Conservation (phyloP, 2,888 invertebrate species). For the Subacronicta megacephala region DNA sequence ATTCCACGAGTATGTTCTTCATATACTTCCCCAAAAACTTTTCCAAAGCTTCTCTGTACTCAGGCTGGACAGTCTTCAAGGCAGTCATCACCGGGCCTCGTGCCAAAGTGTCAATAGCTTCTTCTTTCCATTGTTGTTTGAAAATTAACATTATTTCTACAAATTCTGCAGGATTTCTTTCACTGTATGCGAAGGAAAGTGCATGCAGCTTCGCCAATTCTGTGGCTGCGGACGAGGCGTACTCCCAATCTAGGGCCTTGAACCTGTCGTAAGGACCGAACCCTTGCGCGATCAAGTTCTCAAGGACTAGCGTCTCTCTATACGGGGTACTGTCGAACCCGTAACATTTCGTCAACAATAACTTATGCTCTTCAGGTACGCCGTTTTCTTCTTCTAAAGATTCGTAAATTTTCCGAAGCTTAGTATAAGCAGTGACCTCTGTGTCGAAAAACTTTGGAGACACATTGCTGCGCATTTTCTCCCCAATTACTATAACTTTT, state of each 20-base stretch:
- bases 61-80: conserved; percentile 44
- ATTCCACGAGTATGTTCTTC: conserved; percentile 29
- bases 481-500: conserved; percentile 29
- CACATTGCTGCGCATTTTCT: conserved; percentile 18
- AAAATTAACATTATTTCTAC: background rate
- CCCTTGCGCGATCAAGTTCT: conserved; percentile 45
- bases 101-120: conserved; percentile 1
- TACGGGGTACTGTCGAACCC: conserved; percentile 26
- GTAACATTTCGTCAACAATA: conserved; percentile 43
- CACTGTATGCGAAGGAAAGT: conserved; percentile 65
- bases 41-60: conserved; percentile 55
- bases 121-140: conserved; percentile 5
- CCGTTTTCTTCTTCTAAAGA: conserved; percentile 30
- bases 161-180: conserved; percentile 43
- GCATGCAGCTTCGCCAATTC: conserved; percentile 71
- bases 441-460: conserved; percentile 15
- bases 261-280: conserved; percentile 55
- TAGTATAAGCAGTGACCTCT: conserved; percentile 37
- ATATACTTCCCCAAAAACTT: conserved; percentile 44
- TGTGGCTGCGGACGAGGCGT: conserved; percentile 43
- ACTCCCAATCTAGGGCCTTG: conserved; percentile 49
- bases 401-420: conserved; percentile 26
- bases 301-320: conserved; percentile 46
- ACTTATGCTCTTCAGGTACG: conserved; percentile 31
- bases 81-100: conserved; percentile 28